phyloP scores from a whole-genome alignment of 2,113 vertebrate genomes.

The Chaetodon auriga region DNA sequence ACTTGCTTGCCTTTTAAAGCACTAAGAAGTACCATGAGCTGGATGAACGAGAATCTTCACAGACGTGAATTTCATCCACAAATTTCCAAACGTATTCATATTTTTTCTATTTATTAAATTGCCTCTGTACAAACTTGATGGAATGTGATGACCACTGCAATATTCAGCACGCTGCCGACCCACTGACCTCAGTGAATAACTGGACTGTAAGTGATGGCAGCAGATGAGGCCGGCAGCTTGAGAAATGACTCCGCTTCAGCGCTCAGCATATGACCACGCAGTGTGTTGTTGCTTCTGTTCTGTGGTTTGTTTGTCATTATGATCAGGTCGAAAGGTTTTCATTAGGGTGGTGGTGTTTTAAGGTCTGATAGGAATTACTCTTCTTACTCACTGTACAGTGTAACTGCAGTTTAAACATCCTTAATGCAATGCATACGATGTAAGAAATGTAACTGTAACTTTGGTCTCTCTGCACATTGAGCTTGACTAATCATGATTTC shows the following conservation, averaged over 20 bases:
- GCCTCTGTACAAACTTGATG: neutral
- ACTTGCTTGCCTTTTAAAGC: too few species aligned
- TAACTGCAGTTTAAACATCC: neutral
- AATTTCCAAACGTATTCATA: too few species aligned
- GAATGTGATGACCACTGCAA: neutral
- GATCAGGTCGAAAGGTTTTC: conserved; percentile 33
- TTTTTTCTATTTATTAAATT: too few species aligned
- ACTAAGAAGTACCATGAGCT: too few species aligned
- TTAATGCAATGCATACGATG: neutral
- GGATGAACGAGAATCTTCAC: too few species aligned
- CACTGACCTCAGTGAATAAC: conserved; percentile 34
- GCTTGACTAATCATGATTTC: neutral
- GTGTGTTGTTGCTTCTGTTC: conserved; percentile 3
- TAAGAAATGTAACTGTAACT: neutral
- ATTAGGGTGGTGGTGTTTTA: neutral
- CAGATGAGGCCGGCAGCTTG: conserved; percentile 39
- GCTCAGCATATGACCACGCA: conserved; percentile 5
- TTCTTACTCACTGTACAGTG: neutral
- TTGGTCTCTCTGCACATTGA: neutral
- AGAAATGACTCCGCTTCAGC: conserved; percentile 12
- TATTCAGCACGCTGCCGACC: neutral
- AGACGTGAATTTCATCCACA: too few species aligned
- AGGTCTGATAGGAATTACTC: neutral
- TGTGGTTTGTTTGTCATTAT: conserved; percentile 31
- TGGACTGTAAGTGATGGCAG: conserved; percentile 35